Evolutionary conservation across 1,140 invertebrate species (phyloP), one percentile per base, ranked within the genome.

Genomic region (Pseudachorutes palmiensis): DNA sequence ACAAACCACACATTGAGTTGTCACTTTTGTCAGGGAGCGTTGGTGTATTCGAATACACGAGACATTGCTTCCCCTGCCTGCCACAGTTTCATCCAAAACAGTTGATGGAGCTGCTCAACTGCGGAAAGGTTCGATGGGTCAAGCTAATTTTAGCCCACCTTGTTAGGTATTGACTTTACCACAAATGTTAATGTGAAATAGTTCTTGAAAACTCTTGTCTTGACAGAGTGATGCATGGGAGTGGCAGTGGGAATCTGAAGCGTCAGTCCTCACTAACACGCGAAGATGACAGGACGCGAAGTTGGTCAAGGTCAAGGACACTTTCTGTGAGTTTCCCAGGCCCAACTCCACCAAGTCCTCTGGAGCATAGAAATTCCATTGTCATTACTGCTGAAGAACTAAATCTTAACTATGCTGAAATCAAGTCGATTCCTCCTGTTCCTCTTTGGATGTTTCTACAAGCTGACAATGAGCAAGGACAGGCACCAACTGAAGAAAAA

Each of bases 31-130:
- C 72, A 22, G 72, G 72, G 28, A 68, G 68, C 49, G 72, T 71
- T 24, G 72, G 67, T 64, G 57, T 72, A 63, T 72, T 74, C 28
- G 67, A 74, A 33, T 71, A 74, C 48, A 74, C 70, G 1, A 28
- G 72, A n/a, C 60, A 91, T 97, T 72, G 93, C 93, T 94, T 92
- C 76, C 96, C 96, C 0, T 94, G 98, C n/a, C 79, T 99, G 67
- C 97, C 97, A 0, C 97, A 99, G 75, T 99, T 99, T 80, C 97
- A 99, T 83, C 97, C 97, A 0, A 97, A 97, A 76, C 95, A 98
- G 76, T 79, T 99, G 1, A 97, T 98, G 89, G 97, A 99, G 77
- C 80, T 99, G n/a, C 81, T 99, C 0, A 98, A 98, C 79, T 97
- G 94, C 65, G 97, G 97, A 0, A 98, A 98, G 81, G 96, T 97